Evolutionary conservation across 2,113 vertebrate genomes (phyloP), one percentile per base, ranked within the genome.

Genomic region (Ginglymostoma cirratum): DNA sequence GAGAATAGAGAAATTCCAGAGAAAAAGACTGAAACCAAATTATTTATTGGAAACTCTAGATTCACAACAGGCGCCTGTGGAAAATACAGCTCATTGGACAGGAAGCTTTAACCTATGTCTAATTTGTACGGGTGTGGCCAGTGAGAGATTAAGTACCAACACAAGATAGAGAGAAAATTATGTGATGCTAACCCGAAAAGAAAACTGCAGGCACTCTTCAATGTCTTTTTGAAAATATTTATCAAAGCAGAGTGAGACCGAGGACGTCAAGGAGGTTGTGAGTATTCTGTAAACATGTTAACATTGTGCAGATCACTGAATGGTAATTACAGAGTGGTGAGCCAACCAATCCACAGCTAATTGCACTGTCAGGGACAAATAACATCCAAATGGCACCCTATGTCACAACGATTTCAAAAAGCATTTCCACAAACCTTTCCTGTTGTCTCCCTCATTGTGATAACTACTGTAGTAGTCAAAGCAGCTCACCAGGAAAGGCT

Each of bases 241-340:
- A 94, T 94, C 23, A 70, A 69, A 70, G 45, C 42, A 45, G 21
- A 5, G 15, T 72, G 67, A 72, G 48, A 72, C 21, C 48, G 1
- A 52, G 42, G 48, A 93, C 15, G 27, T 72, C 69, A 48, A 69
- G 38, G 42, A 95, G 45, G 66, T 17, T 95, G 42, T 45, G 17
- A 45, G 65, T 34, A 93, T 93, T 93, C 34, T 66, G 19, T 65
- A n/a, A 95, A 48, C 24, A 52, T 42, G 94, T 30, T 95, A 72
- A 95, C 38, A 70, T 19, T 76, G 38, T 5, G 14, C 69, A 95
- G 93, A 95, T 48, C 42, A 76, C 5, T 95, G 69, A 3, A 15
- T 52, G 23, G 10, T 95, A 95, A 95, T 95, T 95, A 70, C 7
- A 95, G 48, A 67, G 38, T 94, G 66, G 17, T 66, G 55, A 93